phyloP scores from a whole-genome alignment of 2,888 invertebrate species.

The Mellilla xanthometata region DNA sequence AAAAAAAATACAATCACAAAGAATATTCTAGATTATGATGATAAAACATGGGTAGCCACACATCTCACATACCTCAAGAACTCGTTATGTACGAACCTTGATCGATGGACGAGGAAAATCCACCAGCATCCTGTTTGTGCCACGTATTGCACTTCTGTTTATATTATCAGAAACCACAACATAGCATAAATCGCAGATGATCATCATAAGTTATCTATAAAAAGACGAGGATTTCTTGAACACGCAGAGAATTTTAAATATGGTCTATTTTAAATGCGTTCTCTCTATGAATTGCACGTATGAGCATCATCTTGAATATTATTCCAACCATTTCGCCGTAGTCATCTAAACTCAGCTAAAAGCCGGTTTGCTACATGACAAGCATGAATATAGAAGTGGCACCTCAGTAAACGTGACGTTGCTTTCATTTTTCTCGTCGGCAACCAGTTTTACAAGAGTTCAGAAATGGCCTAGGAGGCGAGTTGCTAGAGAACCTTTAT shows the following conservation, averaged over 20 bases:
- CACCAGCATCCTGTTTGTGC: conserved; percentile 62
- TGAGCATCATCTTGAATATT: neutral
- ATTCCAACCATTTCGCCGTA: conserved; percentile 6
- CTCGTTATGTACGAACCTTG: conserved; percentile 38
- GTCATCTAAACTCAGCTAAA: conserved; percentile 10
- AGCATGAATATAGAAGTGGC: conserved; percentile 14
- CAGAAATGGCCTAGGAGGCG: conserved; percentile 10
- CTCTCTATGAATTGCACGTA: neutral
- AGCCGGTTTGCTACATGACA: conserved; percentile 13
- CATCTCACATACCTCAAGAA: conserved; percentile 45
- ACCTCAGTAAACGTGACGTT: conserved; percentile 21
- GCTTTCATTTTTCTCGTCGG: conserved; percentile 29
- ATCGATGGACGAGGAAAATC: conserved; percentile 64
- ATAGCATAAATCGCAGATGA: conserved; percentile 43
- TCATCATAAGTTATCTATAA: conserved; percentile 34
- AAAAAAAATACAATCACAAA: conserved; percentile 21
- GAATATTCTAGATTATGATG: conserved; percentile 29
- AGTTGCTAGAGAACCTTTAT: conserved; percentile 7
- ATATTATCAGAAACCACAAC: conserved; percentile 30
- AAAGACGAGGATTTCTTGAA: conserved; percentile 6
- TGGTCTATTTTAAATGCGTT: neutral
- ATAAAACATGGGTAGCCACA: too few relatives aligned
- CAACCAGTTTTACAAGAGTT: conserved; percentile 25
- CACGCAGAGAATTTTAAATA: conserved; percentile 2
- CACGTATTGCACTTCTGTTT: conserved; percentile 46